Base-by-base conservation (phyloP, 2,888 invertebrate species). In the Hydrotaea cyrtoneurina region DNA sequence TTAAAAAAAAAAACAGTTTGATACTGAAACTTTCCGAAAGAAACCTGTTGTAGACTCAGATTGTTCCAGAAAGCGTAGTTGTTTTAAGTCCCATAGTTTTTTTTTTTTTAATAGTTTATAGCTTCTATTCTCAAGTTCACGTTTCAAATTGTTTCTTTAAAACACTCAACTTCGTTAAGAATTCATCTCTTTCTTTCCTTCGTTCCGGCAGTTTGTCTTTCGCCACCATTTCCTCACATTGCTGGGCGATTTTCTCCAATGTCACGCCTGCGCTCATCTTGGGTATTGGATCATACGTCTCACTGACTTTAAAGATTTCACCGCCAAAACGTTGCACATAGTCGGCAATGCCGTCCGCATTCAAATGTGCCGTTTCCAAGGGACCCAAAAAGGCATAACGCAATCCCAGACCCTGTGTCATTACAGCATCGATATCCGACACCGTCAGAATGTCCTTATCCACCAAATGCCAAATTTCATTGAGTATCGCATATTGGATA, bases 341-440 rank as follows among this genome's bases (percentile, higher is more conserved):
- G 86, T 93, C 94, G 57, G 92, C 88, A 92, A 94, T 94, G 93
- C 98, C 98, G 92, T 97, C 96, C 2, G 98, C 98, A 92, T 99
- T 99, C 86, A 99, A 94, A 92, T 98, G 98, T 0, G 97, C 97
- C 0, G 98, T 98, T 93, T 98, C 98, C 86, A 98, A 93, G 0
- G 98, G 96, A 2, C 99, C 99, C 84, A 98, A 94, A 92, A 99
- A 98, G 1, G 98, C 98, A 91, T 99, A 99, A 71, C 99, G 94
- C 94, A 97, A 95, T 11, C 98, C 99, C 55, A 99, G 94, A 13
- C 99, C 99, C 90, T 97, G 96, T 0, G 96, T 96, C 94, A 99
- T 98, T 0, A 98, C 97, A 87, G 95, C 96, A 90, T 99, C 99
- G 10, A 98, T 94, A 90, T 99, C 99, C 87, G 96, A 94, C 0